Base-by-base conservation (phyloP, 2,888 invertebrate species). In the Caenorhabditis becei region DNA sequence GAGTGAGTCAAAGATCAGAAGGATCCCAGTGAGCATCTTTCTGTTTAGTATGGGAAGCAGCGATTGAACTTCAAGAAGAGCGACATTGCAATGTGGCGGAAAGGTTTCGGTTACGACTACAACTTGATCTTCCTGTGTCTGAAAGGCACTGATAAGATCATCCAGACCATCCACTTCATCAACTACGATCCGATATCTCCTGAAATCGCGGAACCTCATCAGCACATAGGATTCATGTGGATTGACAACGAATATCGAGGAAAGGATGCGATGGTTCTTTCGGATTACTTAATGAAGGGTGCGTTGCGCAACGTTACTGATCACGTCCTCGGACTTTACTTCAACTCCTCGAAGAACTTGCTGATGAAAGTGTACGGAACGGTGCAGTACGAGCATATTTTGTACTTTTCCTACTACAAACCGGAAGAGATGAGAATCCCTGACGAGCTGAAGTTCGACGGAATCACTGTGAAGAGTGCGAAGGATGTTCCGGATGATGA, bases 401-500 rank as follows among this genome's bases (percentile, higher is more conserved):
- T 10, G 20, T 32, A 7, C 56, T 44, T 0, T 24, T 28, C 37
- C 20, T 28, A 54, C 23, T 71, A 54, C 35, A 44, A 62, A 28
- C n/a, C 35, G 4, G 28, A 28, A 4, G 49, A 59, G 10, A 5
- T 69, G 10, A 11, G n/a, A 3, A 32, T 69, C 7, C 67, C 67
- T 0, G 44, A 62, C 1, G 18, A 53, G n/a, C 18, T 53, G 28
- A 37, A 41, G 14, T 18, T 32, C 1, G 11, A 1, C 5, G 71
- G 47, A 4, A 32, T 72, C 49, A 54, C 44, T 14, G 28, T 71
- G 20, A 37, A 41, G 20, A 62, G 51, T 54, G 62, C 71, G 11
- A 24, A 26, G 10, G 72, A 72, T 0, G 72, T 74, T 37, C 74
- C 74, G 28, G 49, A 65, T 8, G 32, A 26, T 16, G 65, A 74